Conservation (phyloP, 2,888 invertebrate species). For the Elaeidobius kamerunicus region DNA sequence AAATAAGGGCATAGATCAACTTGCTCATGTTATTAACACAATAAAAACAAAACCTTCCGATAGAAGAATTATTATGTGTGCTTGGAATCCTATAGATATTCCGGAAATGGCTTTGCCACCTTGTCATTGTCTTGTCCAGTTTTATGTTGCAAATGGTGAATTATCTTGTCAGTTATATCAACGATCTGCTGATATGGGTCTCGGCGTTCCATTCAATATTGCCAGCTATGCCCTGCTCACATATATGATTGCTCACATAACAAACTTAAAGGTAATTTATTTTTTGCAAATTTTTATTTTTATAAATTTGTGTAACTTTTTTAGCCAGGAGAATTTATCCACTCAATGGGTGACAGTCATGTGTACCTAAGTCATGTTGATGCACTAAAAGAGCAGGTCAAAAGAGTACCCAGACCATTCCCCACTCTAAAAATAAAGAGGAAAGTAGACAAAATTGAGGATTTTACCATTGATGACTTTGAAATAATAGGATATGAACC, state of each 20-base stretch:
- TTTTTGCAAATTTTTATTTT: neutral
- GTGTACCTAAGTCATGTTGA: slow-evolving; percentile 89
- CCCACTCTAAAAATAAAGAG: slow-evolving; percentile 77
- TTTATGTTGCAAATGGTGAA: slow-evolving; percentile 81
- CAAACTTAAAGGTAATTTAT: slow-evolving; percentile 70
- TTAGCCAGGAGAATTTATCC: slow-evolving; percentile 89
- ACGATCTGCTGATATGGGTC: slow-evolving; percentile 94
- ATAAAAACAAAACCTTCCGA: slow-evolving; percentile 81
- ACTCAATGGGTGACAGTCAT: slow-evolving; percentile 94
- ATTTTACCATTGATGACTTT: slow-evolving; percentile 86
- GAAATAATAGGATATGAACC: slow-evolving; percentile 81
- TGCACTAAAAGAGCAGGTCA: slow-evolving; percentile 75
- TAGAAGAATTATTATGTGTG: slow-evolving; percentile 86
- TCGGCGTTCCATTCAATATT: slow-evolving; percentile 98
- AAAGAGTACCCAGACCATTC: slow-evolving; percentile 75
- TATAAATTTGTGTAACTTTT: slow-evolving; percentile 20
- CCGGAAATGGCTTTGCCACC: slow-evolving; percentile 94
- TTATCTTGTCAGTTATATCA: slow-evolving; percentile 93
- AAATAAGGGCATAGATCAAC: slow-evolving; percentile 56
- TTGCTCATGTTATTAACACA: slow-evolving; percentile 59
- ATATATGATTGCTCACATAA: slow-evolving; percentile 94
- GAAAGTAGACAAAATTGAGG: slow-evolving; percentile 74
- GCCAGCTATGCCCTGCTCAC: slow-evolving; percentile 94
- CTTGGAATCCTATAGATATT: slow-evolving; percentile 92
- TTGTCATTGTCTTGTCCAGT: slow-evolving; percentile 93